A percentile compares a stretch with the other conserved stretches of the same genome.
These are phyloP conservation scores for Rhabdornis inornatus DNA, from an alignment of 2,113 vertebrate species.

Conservation along the genomic window DNA sequence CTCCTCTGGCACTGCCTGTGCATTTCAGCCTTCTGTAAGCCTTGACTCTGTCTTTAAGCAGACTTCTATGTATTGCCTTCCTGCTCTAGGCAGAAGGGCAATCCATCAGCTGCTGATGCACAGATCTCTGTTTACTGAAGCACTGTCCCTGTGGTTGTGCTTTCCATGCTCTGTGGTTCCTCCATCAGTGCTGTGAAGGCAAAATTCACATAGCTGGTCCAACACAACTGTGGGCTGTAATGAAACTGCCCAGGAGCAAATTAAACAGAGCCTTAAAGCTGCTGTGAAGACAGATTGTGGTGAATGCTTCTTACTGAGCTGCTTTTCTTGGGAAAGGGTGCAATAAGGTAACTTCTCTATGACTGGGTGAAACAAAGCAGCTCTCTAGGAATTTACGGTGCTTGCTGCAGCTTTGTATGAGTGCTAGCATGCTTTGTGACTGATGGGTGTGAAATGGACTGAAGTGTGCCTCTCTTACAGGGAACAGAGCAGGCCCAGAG, in stretches of 20 bases:
- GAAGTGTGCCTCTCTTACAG: slow-evolving; percentile 10
- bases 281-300: not conserved
- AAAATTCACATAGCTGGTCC: not conserved
- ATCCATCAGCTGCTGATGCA: not conserved
- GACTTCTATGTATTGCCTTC: not conserved
- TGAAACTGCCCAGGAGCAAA: not conserved
- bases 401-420: not conserved
- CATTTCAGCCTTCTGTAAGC: not conserved
- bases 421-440: not conserved
- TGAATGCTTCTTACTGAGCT: not conserved
- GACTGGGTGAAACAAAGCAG: not conserved
- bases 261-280: not conserved
- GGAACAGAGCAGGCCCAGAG: slow-evolving; percentile 46
- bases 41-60: not conserved
- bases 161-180: not conserved
- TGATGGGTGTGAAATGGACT: not conserved
- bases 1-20: not conserved
- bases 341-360: not conserved
- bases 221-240: not conserved
- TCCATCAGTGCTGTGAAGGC: not conserved
- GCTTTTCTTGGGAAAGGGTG: not conserved
- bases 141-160: not conserved
- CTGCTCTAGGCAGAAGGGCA: not conserved
- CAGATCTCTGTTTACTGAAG: not conserved
- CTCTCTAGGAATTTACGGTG: not conserved